Base-by-base conservation (phyloP, 2,113 vertebrate genomes). In the Channa maculata region DNA sequence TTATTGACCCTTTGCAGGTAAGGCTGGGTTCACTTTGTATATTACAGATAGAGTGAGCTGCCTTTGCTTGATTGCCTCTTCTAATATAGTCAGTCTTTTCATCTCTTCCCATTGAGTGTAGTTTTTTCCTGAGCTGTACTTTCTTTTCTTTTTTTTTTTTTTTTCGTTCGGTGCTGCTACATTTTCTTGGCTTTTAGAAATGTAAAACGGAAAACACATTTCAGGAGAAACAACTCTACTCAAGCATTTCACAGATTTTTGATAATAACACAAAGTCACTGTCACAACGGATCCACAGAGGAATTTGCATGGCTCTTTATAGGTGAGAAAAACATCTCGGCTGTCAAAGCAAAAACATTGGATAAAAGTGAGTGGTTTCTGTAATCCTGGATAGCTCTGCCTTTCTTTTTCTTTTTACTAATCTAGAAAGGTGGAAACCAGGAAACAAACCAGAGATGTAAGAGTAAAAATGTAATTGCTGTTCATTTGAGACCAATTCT, bases 1-100 rank as follows among this genome's bases (percentile, higher is more conserved):
- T 86, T 92, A 92, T 90, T 81, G 95, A 96, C 95, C 94, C 93
- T 94, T 95, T 92, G 93, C 94, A 95, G 94, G 95, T 95, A 80
- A 81, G 91, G 38, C 24, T 37, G 43, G 1, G 38, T 57, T 61
- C 36, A 6, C 39, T 62, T 37, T 57, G 15, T 43, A 4, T 5
- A 10, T 2, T 24, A 8, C 55, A 10, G 33, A 15, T 12, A 39
- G 6, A 48, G 43, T 45, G 9, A 48, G 43, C 44, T 34, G 4
- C 2, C 36, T n/a, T 48, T 58, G 41, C 43, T n/a, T 34, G 41
- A 69, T 52, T 8, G 15, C 38, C 0, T 65, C 24, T 7, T 24
- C 46, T 24, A 24, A 24, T 24, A 24, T 24, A 24, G 24, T 24
- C 24, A 24, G 24, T 24, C 24, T 24, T 24, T 1, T 24, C 24